Conservation (phyloP, 2,888 invertebrate genomes). For the Spisula solida region DNA sequence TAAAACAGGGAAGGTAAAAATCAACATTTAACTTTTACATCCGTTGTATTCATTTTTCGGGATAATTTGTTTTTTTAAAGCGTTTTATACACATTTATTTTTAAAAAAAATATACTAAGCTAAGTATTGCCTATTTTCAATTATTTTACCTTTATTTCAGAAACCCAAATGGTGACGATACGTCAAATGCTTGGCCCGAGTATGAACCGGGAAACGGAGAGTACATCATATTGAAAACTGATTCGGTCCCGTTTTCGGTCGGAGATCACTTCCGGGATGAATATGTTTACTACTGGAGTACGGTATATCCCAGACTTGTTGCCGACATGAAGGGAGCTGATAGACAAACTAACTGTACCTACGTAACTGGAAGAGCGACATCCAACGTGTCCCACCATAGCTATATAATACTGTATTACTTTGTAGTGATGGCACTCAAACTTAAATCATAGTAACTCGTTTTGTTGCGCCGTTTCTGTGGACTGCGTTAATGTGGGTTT, state of each 20-base stretch:
- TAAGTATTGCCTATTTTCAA: no score
- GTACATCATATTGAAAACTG: neutral
- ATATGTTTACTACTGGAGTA: slow-evolving; percentile 27
- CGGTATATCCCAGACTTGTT: neutral
- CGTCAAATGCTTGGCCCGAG: neutral
- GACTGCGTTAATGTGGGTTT: no score
- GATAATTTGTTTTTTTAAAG: no score
- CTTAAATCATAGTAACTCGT: neutral
- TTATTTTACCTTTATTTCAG: slow-evolving; percentile 9
- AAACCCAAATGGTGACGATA: slow-evolving; percentile 27
- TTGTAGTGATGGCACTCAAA: neutral
- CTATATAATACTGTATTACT: neutral
- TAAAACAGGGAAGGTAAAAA: no score
- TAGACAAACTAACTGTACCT: neutral
- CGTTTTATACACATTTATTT: no score
- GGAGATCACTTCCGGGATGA: slow-evolving; percentile 14
- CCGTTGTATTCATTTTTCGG: no score
- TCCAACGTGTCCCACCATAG: neutral
- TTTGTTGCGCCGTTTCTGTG: no score
- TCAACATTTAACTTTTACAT: no score
- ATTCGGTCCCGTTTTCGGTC: neutral
- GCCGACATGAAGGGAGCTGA: neutral
- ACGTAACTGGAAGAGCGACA: neutral
- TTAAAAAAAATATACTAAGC: no score
- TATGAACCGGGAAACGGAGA: neutral